Evolutionary conservation across 2,113 vertebrate genomes (phyloP), one percentile per base, ranked within the genome.

Genomic region (Tonatia bakeri): DNA sequence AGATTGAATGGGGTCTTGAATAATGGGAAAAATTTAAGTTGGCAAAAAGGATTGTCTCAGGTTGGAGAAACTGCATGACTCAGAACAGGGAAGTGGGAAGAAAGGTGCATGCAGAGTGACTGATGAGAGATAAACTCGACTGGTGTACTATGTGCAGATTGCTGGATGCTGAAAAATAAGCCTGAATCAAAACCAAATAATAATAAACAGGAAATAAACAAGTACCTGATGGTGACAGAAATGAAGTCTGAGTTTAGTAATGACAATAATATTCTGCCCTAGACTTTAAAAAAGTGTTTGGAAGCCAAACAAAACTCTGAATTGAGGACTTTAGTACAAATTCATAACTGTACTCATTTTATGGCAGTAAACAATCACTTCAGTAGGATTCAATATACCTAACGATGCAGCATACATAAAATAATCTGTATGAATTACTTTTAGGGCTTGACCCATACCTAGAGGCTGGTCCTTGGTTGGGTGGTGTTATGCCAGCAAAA

Each of bases 121-220:
- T 47, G 90, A 96, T 87, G 85, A 28, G 33, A 90, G 56, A 95
- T 36, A 64, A 82, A 96, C n/a, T 82, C 72, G 38, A 81, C 36
- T 28, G 54, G 28, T 61, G 24, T 33, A 33, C 13, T 43, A 22
- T 2, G 61, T 52, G 22, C 5, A 59, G 72, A 87, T 67, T 80
- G 22, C 43, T 19, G 33, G 67, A 38, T 47, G 52, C 81, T 94
- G 72, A 96, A 95, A 96, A 91, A 91, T 90, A 95, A 82, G 22
- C 33, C 16, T 47, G 52, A 94, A 61, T 94, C 72, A 61, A 95
- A 93, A 94, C 33, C 67, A 97, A 96, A 97, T 92, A 72, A 90
- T 87, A 96, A 79, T 73, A 93, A 94, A 94, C 86, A 85, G 67
- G 64, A 95, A 95, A 97, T 85, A 87, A 96, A 94, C 26, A 70